These are phyloP conservation scores for Zele albiditarsus DNA, from an alignment of 2,888 invertebrate species.

Conservation along the genomic window DNA sequence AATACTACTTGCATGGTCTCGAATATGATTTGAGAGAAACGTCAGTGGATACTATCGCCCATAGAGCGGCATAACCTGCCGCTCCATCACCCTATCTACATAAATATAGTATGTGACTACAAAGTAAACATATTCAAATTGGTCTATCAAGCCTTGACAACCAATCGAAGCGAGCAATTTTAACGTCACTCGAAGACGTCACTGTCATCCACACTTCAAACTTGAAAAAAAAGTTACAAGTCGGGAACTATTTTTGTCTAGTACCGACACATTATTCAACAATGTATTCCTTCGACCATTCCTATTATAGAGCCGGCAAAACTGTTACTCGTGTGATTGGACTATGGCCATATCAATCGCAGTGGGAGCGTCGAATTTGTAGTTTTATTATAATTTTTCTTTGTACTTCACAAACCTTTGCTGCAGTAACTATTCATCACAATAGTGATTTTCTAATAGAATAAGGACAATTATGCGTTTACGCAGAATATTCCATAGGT, in stretches of 20 bases:
- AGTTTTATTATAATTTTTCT: not conserved
- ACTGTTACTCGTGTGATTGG: conserved; percentile 31
- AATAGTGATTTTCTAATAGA: not conserved
- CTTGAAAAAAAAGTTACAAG: not conserved
- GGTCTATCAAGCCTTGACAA: conserved; percentile 1
- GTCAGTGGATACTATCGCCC: no score
- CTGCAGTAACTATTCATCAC: conserved; percentile 21
- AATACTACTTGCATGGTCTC: no score
- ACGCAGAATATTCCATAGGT: not conserved
- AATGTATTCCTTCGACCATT: not conserved
- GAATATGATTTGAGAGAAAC: no score
- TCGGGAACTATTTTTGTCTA: no score
- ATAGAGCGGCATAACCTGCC: no score
- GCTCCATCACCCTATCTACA: no score
- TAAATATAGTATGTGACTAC: no score
- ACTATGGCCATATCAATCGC: conserved; percentile 46
- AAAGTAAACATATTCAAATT: no score
- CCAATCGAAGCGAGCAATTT: not conserved
- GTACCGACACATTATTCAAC: no score
- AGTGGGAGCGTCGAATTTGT: not conserved
- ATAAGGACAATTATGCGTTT: not conserved
- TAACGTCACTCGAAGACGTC: not conserved
- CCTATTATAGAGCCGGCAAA: not conserved
- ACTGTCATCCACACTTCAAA: not conserved
- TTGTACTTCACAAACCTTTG: conserved; percentile 7